phyloP scores from a whole-genome alignment of 2,113 vertebrate genomes.

The Seriola rivoliana region DNA sequence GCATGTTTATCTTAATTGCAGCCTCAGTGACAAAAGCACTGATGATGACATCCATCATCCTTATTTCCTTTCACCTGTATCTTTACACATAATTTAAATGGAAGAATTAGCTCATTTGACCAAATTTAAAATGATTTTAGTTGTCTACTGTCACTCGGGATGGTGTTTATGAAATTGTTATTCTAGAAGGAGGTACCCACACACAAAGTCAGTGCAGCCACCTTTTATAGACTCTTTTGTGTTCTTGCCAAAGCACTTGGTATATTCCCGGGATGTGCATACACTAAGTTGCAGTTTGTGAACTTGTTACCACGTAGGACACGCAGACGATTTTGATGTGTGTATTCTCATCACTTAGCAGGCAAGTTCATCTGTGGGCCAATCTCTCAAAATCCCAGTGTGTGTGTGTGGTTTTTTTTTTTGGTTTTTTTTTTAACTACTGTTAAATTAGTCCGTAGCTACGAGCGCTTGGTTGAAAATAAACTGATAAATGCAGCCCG shows the following conservation, averaged over 20 bases:
- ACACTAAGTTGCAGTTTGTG: neutral
- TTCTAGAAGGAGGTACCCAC: neutral
- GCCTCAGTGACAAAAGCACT: too few relatives aligned
- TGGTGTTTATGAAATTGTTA: neutral
- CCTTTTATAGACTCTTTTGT: neutral
- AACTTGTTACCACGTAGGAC: conserved; percentile 4
- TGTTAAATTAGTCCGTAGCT: conserved; percentile 50
- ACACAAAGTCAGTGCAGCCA: neutral
- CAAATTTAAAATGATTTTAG: conserved; percentile 13
- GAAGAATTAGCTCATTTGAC: neutral
- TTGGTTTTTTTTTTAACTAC: conserved; percentile 42
- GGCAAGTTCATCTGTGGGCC: conserved; percentile 33
- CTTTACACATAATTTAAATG: neutral
- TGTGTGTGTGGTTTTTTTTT: conserved; percentile 14
- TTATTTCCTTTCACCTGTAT: neutral
- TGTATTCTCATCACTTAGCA: conserved; percentile 26
- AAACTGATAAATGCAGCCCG: conserved; percentile 30
- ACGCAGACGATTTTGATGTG: neutral
- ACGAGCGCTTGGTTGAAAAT: conserved; percentile 30
- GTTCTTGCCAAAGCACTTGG: conserved; percentile 8
- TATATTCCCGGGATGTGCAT: neutral
- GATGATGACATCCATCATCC: too few relatives aligned
- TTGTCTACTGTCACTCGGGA: conserved; percentile 17
- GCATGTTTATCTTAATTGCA: too few relatives aligned
- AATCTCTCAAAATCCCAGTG: conserved; percentile 26